phyloP scores from a whole-genome alignment of 2,888 invertebrate genomes.

The Cecidostiba fungosa region DNA sequence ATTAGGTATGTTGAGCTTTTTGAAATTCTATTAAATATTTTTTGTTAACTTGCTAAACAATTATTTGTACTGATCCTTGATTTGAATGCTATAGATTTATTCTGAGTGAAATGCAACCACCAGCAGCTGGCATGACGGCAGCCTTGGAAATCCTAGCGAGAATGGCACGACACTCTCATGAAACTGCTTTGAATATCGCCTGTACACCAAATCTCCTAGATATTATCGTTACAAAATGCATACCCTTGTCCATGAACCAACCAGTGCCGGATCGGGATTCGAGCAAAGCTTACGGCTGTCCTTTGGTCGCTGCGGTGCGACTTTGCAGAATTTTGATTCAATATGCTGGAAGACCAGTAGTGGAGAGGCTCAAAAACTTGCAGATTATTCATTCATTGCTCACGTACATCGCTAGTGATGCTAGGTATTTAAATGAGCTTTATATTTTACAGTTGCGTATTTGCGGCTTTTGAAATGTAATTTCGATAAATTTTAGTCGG shows the following conservation, averaged over 20 bases:
- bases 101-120: constrained; percentile 86
- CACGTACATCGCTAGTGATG: constrained; percentile 82
- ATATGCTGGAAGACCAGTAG: constrained; percentile 73
- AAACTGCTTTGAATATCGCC: constrained; percentile 84
- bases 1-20: constrained; percentile 81
- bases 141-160: constrained; percentile 90
- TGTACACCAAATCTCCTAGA: constrained; percentile 85
- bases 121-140: constrained; percentile 87
- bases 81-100: constrained; percentile 84
- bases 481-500: constrained; percentile 64
- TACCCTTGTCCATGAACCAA: constrained; percentile 78
- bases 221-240: constrained; percentile 83
- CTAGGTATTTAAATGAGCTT: constrained; percentile 70
- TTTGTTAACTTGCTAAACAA: neutral
- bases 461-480: neutral
- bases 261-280: constrained; percentile 76
- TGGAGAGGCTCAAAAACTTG: constrained; percentile 73
- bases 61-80: constrained; percentile 17
- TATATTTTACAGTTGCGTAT: neutral
- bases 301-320: constrained; percentile 87
- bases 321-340: constrained; percentile 86
- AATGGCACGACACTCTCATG: constrained; percentile 88
- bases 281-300: constrained; percentile 84
- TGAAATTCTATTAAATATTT: constrained; percentile 7
- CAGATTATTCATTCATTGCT: constrained; percentile 82